Evolutionary conservation across 2,888 invertebrate species (phyloP).

Genomic region (Drosophila aldrichi): DNA sequence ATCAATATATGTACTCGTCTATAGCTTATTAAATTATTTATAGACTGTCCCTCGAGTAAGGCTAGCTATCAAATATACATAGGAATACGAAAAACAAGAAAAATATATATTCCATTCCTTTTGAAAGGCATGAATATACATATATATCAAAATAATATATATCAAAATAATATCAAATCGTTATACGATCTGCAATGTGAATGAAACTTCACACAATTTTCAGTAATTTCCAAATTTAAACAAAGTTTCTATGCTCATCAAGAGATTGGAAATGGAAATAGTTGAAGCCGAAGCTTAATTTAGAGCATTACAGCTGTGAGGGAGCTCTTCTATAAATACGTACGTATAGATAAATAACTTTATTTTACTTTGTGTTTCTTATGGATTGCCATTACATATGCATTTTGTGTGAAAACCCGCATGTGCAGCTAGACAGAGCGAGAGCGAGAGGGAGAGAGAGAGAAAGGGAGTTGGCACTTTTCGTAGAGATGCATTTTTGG

Average conservation of each 20-base stretch:
- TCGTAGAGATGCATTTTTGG: constrained; percentile 21
- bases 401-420: constrained; percentile 50
- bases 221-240: too few species aligned
- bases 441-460: neutral
- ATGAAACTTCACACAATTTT: too few species aligned
- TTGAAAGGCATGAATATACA: too few species aligned
- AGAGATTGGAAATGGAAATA: neutral
- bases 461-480: constrained; percentile 3
- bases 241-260: too few species aligned
- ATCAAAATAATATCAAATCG: too few species aligned
- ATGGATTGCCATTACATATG: constrained; percentile 47
- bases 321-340: neutral
- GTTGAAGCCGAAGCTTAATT: neutral
- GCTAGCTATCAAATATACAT: neutral
- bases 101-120: neutral
- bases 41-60: neutral
- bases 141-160: neutral
- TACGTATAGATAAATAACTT: constrained; percentile 4
- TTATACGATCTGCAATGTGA: neutral
- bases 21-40: neutral
- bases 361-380: constrained; percentile 21
- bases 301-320: neutral
- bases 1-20: neutral
- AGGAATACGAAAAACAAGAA: neutral
- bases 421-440: constrained; percentile 35